These are phyloP conservation scores for Priocnemis perturbator DNA, from an alignment of 2,888 invertebrate genomes.

Conservation along the genomic window DNA sequence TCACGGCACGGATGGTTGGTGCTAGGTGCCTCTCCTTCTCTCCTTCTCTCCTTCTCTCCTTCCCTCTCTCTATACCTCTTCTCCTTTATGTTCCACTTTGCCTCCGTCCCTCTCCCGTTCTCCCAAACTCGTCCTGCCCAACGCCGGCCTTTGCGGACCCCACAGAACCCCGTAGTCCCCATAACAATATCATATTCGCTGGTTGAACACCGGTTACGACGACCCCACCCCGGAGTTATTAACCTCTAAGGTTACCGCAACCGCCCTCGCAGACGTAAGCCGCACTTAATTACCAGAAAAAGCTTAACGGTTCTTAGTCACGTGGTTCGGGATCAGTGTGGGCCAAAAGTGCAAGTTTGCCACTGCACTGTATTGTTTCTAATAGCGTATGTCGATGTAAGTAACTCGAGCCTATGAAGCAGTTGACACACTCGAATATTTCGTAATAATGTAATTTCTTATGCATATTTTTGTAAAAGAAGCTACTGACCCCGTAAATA, in stretches of 20 bases:
- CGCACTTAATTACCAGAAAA: conserved; percentile 69
- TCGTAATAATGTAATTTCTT: too few species aligned
- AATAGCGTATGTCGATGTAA: too few species aligned
- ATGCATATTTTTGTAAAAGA: too few species aligned
- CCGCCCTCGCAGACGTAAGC: conserved; percentile 66
- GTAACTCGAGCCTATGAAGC: too few species aligned
- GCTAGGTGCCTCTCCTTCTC: conserved; percentile 52
- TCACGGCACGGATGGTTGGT: conserved; percentile 56
- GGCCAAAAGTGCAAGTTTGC: neutral
- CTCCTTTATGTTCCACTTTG: conserved; percentile 14
- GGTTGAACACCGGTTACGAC: conserved; percentile 32
- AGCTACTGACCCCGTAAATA: too few species aligned
- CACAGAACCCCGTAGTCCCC: conserved; percentile 51
- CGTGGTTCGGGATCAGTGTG: conserved; percentile 28
- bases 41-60: conserved; percentile 6
- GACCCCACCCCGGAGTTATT: conserved; percentile 66
- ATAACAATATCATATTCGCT: conserved; percentile 73
- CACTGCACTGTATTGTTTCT: too few species aligned
- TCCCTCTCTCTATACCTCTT: conserved; percentile 12
- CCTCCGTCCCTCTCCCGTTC: conserved; percentile 3
- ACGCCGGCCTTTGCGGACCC: conserved; percentile 24
- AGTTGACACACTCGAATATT: too few species aligned
- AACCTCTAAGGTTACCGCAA: conserved; percentile 73
- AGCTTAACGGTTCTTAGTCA: conserved; percentile 58
- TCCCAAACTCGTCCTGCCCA: conserved; percentile 19